These are phyloP conservation scores for Netta rufina DNA, from an alignment of 2,797 vertebrate genomes.

Conservation along the genomic window DNA sequence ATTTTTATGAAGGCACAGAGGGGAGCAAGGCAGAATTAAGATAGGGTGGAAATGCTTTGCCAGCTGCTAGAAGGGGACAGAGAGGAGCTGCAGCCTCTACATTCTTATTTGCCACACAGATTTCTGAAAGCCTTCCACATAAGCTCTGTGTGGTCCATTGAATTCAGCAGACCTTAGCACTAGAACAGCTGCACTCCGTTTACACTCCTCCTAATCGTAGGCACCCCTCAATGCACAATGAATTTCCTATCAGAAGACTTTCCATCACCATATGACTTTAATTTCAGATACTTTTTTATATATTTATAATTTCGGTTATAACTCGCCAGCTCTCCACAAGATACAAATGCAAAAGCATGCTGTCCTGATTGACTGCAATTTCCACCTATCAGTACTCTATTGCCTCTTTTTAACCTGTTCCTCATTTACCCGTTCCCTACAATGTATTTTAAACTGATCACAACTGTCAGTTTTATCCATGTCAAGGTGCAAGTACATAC, in stretches of 20 bases:
- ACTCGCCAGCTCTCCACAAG: neutral
- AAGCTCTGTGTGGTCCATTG: neutral
- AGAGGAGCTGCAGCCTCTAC: neutral
- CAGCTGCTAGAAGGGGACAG: neutral
- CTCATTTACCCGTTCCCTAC: neutral
- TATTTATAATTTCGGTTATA: neutral
- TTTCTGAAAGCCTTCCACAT: neutral
- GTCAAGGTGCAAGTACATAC: neutral
- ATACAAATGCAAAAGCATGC: neutral
- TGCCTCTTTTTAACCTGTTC: neutral
- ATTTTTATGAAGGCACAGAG: neutral
- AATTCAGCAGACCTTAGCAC: neutral
- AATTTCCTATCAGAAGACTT: neutral
- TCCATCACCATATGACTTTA: neutral
- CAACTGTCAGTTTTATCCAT: neutral
- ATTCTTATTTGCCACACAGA: neutral
- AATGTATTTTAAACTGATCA: neutral
- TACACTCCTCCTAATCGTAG: neutral
- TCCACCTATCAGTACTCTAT: rapidly evolving
- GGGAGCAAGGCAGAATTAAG: neutral
- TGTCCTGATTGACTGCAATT: neutral
- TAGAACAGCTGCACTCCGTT: neutral
- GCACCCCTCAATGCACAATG: neutral
- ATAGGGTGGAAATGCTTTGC: neutral
- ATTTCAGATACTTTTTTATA: neutral